These are phyloP conservation scores for Rhea pennata DNA, from an alignment of 2,113 vertebrate genomes.

Conservation along the genomic window DNA sequence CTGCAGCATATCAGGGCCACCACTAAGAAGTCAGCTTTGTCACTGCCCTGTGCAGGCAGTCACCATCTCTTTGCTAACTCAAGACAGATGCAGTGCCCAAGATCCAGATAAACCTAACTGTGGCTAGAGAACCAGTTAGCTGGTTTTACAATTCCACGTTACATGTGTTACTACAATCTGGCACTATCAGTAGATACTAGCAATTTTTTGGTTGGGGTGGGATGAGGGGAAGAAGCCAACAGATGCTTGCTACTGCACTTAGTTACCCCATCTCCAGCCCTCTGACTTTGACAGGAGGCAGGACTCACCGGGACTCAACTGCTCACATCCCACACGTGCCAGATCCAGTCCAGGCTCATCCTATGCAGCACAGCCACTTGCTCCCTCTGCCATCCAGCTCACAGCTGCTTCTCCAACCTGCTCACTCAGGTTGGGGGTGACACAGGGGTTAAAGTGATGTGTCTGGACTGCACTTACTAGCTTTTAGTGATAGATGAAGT, in stretches of 20 bases:
- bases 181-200: background rate
- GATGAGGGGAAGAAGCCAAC: background rate
- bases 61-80: background rate
- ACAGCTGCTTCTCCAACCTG: background rate
- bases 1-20: background rate
- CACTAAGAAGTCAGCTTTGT: background rate
- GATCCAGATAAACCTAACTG: background rate
- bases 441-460: background rate
- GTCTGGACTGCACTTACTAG: background rate
- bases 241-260: background rate
- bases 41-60: background rate
- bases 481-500: background rate
- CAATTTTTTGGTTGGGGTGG: background rate
- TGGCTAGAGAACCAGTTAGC: background rate
- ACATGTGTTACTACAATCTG: background rate
- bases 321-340: fast-evolving
- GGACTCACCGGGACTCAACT: background rate
- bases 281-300: background rate
- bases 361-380: fast-evolving
- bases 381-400: background rate
- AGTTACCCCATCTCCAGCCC: fast-evolving
- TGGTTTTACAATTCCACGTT: background rate
- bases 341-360: background rate
- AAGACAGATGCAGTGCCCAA: background rate
- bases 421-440: background rate